Percentiles rank a stretch among this genome's conserved stretches.
Conservation (phyloP, 2,113 vertebrate species). For the Hypocryptadius cinnamomeus region DNA sequence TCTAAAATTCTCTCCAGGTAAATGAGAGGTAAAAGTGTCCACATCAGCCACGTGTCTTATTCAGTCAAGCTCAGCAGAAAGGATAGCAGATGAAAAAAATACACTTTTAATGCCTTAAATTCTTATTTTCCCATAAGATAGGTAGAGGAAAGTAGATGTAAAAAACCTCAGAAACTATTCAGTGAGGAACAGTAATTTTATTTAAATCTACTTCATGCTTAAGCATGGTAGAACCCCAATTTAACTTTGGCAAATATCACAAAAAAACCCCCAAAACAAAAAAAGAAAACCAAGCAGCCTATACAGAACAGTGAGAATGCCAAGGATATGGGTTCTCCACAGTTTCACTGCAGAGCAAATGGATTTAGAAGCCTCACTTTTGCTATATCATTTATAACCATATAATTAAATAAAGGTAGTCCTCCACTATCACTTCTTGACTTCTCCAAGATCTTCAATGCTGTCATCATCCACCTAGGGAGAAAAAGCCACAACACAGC, state of each 20-base stretch:
- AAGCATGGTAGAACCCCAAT: conserved; percentile 78
- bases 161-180: not conserved
- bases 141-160: not conserved
- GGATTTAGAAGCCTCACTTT: conserved; percentile 83
- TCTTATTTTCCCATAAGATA: not conserved
- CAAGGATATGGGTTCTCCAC: conserved; percentile 76
- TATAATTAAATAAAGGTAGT: conserved; percentile 80
- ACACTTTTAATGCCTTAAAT: not conserved
- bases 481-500: not conserved
- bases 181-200: conserved; percentile 78
- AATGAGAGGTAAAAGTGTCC: not conserved
- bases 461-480: conserved; percentile 94
- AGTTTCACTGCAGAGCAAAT: conserved; percentile 81
- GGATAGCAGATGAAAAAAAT: not conserved
- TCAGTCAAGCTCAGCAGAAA: not conserved
- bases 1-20: not conserved
- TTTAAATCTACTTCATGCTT: conserved; percentile 84
- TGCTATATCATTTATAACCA: conserved; percentile 80
- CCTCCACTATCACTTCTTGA: conserved; percentile 90
- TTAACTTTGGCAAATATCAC: conserved; percentile 87
- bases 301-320: conserved; percentile 77
- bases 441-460: conserved; percentile 97
- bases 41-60: not conserved
- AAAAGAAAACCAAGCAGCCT: conserved; percentile 73
- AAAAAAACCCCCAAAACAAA: conserved; percentile 49